Evolutionary conservation across 2,113 vertebrate genomes (phyloP), one percentile per base, ranked within the genome.

Genomic region (Aramus guarauna): DNA sequence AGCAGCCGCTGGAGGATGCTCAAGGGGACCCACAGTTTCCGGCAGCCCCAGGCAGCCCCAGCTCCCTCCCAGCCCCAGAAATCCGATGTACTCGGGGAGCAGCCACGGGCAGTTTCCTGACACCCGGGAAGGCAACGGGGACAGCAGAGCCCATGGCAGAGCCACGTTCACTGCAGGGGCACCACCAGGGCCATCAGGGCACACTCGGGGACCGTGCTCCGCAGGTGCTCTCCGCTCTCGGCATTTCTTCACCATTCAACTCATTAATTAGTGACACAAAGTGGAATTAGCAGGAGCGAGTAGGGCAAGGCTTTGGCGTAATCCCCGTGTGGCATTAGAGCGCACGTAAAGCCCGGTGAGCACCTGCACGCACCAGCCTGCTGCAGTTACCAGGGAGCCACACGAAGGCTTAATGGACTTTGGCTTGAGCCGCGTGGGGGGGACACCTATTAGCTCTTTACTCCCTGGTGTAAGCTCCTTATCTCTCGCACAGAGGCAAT

Each of bases 141-240:
- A 72, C 77, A 39, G 73, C 67, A 63, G 64, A 26, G 15, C 27
- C 43, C 7, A 1, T 0, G 0, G 2, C 2, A 6, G 36, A 16
- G 74, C 41, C 0, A 0, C 2, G 1, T 34, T 45, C 6, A 9
- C 1, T 43, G 43, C 4, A 0, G 0, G 8, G 9, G 8, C 50
- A 66, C 7, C 1, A 0, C 6, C 0, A 0, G 21, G 11, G 17
- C 56, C 84, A 11, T 21, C 0, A 2, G 37, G 26, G 52, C 3
- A 6, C 11, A 3, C 39, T 2, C 0, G 20, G 71, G 37, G 43
- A 64, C 9, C 3, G 11, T 3, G 23, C n/a, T 43, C 78, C 9
- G 16, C 15, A 0, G 50, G 20, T 5, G 34, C 59, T 59, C 4
- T 6, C 15, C 39, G 4, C 59, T 59, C 4, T 6, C 15, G 34